Conservation (phyloP, 1,140 invertebrate genomes). For the Aphelinus certus region DNA sequence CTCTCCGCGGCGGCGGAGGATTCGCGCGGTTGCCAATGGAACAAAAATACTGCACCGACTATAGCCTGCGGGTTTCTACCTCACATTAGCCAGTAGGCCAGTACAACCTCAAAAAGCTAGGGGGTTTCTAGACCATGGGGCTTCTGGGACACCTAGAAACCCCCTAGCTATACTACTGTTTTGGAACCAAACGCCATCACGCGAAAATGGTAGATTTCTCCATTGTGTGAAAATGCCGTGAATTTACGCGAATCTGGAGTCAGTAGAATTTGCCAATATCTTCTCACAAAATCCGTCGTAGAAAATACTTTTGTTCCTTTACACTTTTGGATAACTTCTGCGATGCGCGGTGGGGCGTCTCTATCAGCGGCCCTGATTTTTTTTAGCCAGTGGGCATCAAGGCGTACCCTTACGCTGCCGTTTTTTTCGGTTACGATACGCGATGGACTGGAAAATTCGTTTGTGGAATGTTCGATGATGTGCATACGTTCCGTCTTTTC, state of each 20-base stretch:
- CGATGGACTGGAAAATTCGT: slow-evolving; percentile 43
- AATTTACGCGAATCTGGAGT: background rate
- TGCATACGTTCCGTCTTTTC: slow-evolving; percentile 37
- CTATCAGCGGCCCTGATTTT: background rate
- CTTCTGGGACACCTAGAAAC: too few species aligned
- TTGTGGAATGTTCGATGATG: slow-evolving; percentile 41
- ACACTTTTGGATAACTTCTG: background rate
- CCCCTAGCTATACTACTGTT: too few species aligned
- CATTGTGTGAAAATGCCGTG: background rate
- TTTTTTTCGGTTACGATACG: slow-evolving; percentile 43
- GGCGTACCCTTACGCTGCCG: slow-evolving; percentile 42
- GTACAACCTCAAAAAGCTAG: too few species aligned
- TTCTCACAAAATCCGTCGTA: background rate
- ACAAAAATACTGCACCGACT: too few species aligned
- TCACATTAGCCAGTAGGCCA: too few species aligned
- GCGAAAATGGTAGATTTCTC: background rate
- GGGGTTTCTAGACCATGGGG: too few species aligned
- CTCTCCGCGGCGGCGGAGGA: too few species aligned
- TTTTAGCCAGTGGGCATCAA: slow-evolving; percentile 43
- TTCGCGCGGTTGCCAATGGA: too few species aligned
- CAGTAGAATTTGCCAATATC: background rate
- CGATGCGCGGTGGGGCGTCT: background rate
- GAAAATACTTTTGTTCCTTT: background rate
- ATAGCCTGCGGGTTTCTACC: too few species aligned
- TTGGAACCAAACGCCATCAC: too few species aligned